A percentile compares a stretch with the other conserved stretches of the same genome.
Evolutionary conservation across 2,797 vertebrate species (phyloP).

Genomic region (Argentina silus): DNA sequence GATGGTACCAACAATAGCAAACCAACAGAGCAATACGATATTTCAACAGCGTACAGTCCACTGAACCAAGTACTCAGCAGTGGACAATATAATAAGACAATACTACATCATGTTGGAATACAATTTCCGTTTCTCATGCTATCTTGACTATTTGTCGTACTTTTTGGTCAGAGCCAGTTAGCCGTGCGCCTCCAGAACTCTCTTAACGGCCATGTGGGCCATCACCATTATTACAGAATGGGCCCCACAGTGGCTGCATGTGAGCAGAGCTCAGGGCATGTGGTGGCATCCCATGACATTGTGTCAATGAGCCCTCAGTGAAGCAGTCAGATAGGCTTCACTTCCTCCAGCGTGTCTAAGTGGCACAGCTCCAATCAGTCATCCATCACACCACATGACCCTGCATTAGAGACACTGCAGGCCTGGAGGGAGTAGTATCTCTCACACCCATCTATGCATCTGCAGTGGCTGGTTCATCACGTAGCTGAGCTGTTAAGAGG

Average conservation of each 20-base stretch:
- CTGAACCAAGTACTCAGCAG: background rate
- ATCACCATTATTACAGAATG: background rate
- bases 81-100: background rate
- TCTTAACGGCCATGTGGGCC: too few relatives aligned
- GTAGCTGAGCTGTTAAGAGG: background rate
- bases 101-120: background rate
- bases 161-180: too few relatives aligned
- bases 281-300: conserved; percentile 34
- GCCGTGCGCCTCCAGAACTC: too few relatives aligned
- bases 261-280: conserved; percentile 33
- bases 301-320: conserved; percentile 33
- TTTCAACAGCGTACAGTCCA: background rate
- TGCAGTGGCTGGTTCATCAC: background rate
- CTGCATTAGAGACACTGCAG: conserved; percentile 43
- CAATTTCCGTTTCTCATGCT: background rate
- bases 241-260: conserved; percentile 20
- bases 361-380: conserved; percentile 52
- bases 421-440: conserved; percentile 38
- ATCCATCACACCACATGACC: conserved; percentile 62
- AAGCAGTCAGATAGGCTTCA: conserved; percentile 48
- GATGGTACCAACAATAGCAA: too few relatives aligned
- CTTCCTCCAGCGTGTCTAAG: conserved; percentile 49
- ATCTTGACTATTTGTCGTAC: background rate
- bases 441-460: conserved; percentile 22
- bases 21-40: background rate